Evolutionary conservation across 2,113 vertebrate genomes (phyloP).

Genomic region (Chlamydotis undulata): DNA sequence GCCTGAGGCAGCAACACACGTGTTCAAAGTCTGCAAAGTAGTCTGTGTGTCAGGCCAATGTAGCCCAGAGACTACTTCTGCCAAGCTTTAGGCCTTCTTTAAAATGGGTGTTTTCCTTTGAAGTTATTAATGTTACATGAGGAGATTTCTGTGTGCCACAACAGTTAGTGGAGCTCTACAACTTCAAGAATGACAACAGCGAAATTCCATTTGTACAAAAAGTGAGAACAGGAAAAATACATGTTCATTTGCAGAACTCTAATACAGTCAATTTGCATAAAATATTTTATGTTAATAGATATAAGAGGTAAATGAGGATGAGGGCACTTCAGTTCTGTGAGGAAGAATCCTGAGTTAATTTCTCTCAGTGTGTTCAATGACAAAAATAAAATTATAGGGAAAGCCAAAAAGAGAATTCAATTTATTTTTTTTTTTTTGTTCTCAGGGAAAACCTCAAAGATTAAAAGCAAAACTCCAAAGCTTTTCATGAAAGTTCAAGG

Average conservation of each 20-base stretch:
- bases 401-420: neutral
- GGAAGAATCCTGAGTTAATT: neutral
- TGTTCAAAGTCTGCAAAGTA: neutral
- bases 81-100: neutral
- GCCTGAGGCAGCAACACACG: neutral
- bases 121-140: neutral
- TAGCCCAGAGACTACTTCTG: neutral
- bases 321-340: neutral
- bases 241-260: neutral
- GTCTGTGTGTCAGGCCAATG: neutral
- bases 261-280: neutral
- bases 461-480: neutral
- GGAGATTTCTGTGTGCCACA: neutral
- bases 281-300: neutral
- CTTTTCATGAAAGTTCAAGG: neutral
- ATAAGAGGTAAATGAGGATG: neutral
- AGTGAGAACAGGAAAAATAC: neutral
- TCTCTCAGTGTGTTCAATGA: neutral
- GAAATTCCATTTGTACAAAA: neutral
- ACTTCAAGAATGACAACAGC: neutral
- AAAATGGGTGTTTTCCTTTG: neutral
- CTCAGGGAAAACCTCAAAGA: neutral
- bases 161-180: neutral
- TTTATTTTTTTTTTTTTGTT: neutral
- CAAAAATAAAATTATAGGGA: neutral